Base-by-base conservation (phyloP, 2,113 vertebrate genomes). In the Pandion haliaetus region DNA sequence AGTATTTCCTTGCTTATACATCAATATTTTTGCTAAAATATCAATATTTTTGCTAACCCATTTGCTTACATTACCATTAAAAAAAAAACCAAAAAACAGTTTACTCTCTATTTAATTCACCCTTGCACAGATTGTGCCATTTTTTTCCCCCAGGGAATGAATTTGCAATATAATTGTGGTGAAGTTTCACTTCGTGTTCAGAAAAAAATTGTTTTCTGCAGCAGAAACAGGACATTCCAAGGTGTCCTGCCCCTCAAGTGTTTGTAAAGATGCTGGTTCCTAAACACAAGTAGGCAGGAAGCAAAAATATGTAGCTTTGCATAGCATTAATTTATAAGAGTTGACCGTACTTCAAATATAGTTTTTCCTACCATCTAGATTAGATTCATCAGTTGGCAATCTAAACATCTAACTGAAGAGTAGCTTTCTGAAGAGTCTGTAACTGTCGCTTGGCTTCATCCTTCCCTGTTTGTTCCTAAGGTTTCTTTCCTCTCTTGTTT, bases 401-500 rank as follows among this genome's bases (percentile, higher is more conserved):
- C 61, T 86, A 95, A 95, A 95, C 69, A 74, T 73, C 69, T 95
- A 78, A 88, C 47, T 94, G 72, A 90, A 93, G 82, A 89, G 62
- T 65, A 79, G 82, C 58, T 87, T 94, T 90, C 81, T 91, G 90
- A 97, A 96, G 86, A 87, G 81, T 95, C 88, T 94, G 93, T 96
- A 96, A 97, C 92, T 96, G 94, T 97, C 85, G 50, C 85, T 95
- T 96, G 89, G 95, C 95, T 97, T 96, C 93, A 63, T 85, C 89
- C 91, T 95, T 95, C 86, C 76, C 73, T 97, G 85, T 97, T 97
- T 97, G 89, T 97, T 97, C 97, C 86, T 95, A 96, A 96, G 87
- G 81, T 90, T 95, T 97, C 95, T 97, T 96, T 97, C 91, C 95
- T 95, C 93, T 96, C 95, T 97, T 91, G 83, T 96, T 97, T 97